Percentiles rank a stretch among this genome's conserved stretches.
phyloP scores from a whole-genome alignment of 2,113 vertebrate genomes.

The Bettongia penicillata region DNA sequence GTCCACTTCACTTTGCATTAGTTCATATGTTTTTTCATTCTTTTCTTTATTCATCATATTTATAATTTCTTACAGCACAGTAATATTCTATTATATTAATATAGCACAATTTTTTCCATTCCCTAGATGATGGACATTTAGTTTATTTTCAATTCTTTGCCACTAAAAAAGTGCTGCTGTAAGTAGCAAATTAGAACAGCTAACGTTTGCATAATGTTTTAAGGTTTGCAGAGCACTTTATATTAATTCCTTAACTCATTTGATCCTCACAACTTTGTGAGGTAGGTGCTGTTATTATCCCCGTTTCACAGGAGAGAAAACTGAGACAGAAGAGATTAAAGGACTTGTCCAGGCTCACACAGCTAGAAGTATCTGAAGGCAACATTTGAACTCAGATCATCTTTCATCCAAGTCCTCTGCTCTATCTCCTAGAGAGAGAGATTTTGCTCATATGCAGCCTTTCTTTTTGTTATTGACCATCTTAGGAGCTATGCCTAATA shows the following conservation, averaged over 20 bases:
- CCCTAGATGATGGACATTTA: background rate
- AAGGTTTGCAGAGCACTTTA: background rate
- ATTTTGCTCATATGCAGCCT: background rate
- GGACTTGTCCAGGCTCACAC: background rate
- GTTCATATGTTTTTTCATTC: background rate
- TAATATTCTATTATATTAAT: background rate
- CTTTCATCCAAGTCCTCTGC: background rate
- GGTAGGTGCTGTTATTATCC: background rate
- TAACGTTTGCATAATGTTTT: background rate
- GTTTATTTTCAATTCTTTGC: background rate
- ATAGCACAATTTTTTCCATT: background rate
- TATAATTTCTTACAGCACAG: background rate
- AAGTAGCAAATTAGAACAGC: background rate
- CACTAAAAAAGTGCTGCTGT: background rate
- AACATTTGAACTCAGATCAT: background rate
- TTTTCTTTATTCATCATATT: background rate
- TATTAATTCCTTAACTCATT: background rate
- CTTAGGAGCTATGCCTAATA: background rate
- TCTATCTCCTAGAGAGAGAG: too few species aligned
- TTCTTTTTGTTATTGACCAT: background rate
- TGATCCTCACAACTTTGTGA: background rate
- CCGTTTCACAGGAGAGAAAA: background rate
- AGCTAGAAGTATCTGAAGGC: background rate
- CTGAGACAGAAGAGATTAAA: background rate
- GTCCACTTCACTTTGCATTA: background rate